Evolutionary conservation across 2,113 vertebrate genomes (phyloP).

Genomic region (Zeus faber): DNA sequence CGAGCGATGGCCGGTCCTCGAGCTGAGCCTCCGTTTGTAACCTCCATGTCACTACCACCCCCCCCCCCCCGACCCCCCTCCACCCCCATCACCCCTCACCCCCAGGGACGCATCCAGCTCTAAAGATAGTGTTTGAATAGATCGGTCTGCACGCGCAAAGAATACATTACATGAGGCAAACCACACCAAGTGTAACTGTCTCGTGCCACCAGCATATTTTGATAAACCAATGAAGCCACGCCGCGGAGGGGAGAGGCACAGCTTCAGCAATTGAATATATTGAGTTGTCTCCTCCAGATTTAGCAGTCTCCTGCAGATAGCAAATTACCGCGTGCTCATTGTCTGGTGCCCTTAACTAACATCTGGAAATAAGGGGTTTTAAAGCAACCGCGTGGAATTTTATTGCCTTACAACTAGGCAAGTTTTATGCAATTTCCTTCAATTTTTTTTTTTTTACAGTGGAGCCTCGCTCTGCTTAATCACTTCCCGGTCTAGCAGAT

Average conservation of each 20-base stretch:
- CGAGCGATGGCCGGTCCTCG: constrained; percentile 44
- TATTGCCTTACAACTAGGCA: constrained; percentile 5
- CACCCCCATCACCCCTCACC: no score
- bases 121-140: constrained; percentile 54
- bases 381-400: constrained; percentile 30
- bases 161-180: constrained; percentile 36
- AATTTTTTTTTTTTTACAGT: constrained; percentile 50
- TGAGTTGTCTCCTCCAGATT: no score
- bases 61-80: no score
- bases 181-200: no score
- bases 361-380: constrained; percentile 44
- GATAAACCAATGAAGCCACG: constrained; percentile 23
- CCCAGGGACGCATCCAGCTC: constrained; percentile 33
- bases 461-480: constrained; percentile 52
- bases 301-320: no score
- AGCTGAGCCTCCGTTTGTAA: constrained; percentile 44
- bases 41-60: constrained; percentile 47
- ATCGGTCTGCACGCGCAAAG: constrained; percentile 31
- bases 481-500: constrained; percentile 58
- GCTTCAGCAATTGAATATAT: constrained; percentile 12
- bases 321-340: constrained; percentile 7
- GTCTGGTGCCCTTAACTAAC: constrained; percentile 41
- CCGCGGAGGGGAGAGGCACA: constrained; percentile 12
- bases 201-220: no score
- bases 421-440: constrained; percentile 45